Conservation (phyloP, 2,113 vertebrate species). For the Pseudopodoces humilis region DNA sequence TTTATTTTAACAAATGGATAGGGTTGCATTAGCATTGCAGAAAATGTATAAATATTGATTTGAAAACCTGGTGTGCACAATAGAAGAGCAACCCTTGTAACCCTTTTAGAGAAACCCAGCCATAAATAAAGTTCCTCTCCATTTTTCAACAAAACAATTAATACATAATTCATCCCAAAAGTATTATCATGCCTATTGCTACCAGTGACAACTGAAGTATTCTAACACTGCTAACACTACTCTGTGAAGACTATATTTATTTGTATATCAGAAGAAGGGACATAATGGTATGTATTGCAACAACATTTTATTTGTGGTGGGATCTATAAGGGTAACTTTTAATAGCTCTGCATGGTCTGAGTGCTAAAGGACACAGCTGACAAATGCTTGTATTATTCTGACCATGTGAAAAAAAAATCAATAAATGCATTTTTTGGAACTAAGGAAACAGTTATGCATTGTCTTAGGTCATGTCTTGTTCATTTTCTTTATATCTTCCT, state of each 20-base stretch:
- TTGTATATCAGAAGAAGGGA: conserved; percentile 36
- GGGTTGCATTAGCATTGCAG: conserved; percentile 76
- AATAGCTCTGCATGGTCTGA: conserved; percentile 56
- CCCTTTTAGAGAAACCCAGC: conserved; percentile 81
- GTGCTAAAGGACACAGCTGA: conserved; percentile 74
- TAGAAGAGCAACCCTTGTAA: conserved; percentile 77
- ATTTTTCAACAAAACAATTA: conserved; percentile 76
- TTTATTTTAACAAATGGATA: conserved; percentile 80
- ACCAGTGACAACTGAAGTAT: conserved; percentile 43
- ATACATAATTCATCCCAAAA: conserved; percentile 78
- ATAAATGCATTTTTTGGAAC: conserved; percentile 72
- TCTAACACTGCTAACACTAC: background rate
- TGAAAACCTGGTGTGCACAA: conserved; percentile 73
- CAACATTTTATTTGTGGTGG: conserved; percentile 70
- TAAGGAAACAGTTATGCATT: conserved; percentile 57
- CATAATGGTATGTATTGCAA: background rate
- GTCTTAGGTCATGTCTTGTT: conserved; percentile 57
- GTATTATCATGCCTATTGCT: conserved; percentile 61
- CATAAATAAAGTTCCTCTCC: conserved; percentile 80
- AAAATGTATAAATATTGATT: conserved; percentile 88
- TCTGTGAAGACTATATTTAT: conserved; percentile 16
- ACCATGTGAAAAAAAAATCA: conserved; percentile 78
- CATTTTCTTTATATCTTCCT: conserved; percentile 67
- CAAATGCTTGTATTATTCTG: conserved; percentile 75
- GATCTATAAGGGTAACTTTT: conserved; percentile 65